Conservation (phyloP, 2,113 vertebrate species). For the Hemibagrus wyckioides region DNA sequence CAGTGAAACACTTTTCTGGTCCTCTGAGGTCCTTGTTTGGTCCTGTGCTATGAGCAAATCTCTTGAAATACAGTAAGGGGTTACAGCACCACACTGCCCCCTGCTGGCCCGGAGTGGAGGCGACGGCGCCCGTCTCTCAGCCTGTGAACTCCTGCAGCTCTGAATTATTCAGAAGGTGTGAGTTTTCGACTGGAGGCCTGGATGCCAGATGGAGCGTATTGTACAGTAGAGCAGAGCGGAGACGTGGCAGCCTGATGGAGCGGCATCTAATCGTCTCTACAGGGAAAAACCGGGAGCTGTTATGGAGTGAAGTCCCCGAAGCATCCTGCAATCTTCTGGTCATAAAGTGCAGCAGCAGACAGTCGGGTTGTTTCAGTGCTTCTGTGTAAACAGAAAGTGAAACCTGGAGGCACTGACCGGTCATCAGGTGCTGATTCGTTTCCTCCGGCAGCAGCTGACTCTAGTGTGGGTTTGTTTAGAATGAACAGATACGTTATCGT, state of each 20-base stretch:
- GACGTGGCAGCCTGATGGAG: slow-evolving; percentile 13
- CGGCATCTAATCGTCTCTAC: background rate
- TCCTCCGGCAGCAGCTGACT: background rate
- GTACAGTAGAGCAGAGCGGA: slow-evolving; percentile 7
- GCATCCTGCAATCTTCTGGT: background rate
- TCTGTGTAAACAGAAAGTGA: background rate
- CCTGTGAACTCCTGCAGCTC: background rate
- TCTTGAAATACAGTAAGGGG: background rate
- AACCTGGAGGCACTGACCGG: background rate
- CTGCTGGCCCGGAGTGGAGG: slow-evolving; percentile 52
- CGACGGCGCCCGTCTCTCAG: background rate
- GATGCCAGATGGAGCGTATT: slow-evolving; percentile 25
- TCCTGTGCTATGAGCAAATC: background rate
- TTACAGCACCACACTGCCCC: slow-evolving; percentile 56
- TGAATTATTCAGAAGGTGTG: slow-evolving; percentile 40
- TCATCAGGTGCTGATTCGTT: background rate
- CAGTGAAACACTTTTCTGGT: too few species aligned
- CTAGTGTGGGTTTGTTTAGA: background rate
- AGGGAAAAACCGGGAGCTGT: background rate
- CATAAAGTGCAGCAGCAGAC: slow-evolving; percentile 11
- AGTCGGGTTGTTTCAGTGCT: slow-evolving; percentile 8
- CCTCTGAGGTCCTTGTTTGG: too few species aligned
- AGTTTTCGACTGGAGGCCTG: slow-evolving; percentile 40
- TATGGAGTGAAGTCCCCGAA: background rate
- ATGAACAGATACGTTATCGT: background rate